Conservation (phyloP, 2,888 invertebrate genomes). For the Hecatera dysodea region DNA sequence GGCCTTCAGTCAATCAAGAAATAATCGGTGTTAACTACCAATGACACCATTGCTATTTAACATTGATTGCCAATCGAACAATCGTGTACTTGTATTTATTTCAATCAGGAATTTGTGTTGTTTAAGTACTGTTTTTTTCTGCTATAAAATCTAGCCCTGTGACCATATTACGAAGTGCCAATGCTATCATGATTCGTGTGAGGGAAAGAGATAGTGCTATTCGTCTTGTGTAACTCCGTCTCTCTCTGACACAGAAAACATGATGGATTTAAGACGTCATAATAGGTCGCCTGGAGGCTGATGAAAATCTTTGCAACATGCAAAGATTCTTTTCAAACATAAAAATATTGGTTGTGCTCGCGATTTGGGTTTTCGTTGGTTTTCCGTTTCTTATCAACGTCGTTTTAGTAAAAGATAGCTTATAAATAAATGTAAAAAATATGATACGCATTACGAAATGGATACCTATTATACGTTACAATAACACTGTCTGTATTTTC, state of each 20-base stretch:
- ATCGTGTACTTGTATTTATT: constrained; percentile 29
- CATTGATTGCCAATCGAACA: constrained; percentile 54
- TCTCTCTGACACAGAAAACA: too few relatives aligned
- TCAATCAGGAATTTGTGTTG: constrained; percentile 16
- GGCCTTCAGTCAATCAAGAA: constrained; percentile 31
- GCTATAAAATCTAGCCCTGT: neutral
- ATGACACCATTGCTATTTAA: constrained; percentile 39
- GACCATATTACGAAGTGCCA: too few relatives aligned
- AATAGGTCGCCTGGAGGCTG: too few relatives aligned
- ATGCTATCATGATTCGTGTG: too few relatives aligned
- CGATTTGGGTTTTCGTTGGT: neutral
- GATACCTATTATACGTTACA: neutral
- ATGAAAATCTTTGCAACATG: too few relatives aligned
- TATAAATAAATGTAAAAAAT: neutral
- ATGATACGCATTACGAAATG: neutral
- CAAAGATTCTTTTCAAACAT: too few relatives aligned
- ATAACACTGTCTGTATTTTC: neutral
- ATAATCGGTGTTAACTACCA: constrained; percentile 40
- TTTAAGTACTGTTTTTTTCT: neutral
- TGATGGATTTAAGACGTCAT: too few relatives aligned
- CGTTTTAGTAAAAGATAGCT: neutral
- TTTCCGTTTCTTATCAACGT: neutral
- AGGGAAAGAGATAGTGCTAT: too few relatives aligned
- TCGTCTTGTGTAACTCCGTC: too few relatives aligned
- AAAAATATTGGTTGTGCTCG: too few relatives aligned